phyloP scores from a whole-genome alignment of 1,140 invertebrate genomes.

The Leptestheria dahalacensis region DNA sequence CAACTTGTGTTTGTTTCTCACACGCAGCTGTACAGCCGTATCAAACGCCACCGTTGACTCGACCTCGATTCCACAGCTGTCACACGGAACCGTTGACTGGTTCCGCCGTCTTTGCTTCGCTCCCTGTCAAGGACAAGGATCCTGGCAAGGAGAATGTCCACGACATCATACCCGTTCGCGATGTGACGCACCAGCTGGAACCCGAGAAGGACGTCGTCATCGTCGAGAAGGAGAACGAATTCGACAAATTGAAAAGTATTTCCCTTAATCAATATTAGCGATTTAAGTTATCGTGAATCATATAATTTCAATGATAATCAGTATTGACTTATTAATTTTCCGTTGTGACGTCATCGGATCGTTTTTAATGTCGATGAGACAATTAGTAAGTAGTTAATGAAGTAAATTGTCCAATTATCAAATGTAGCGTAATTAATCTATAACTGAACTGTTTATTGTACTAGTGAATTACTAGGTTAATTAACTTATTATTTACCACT shows the following conservation, averaged over 20 bases:
- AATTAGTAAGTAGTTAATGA: too few relatives aligned
- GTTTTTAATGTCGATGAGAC: too few relatives aligned
- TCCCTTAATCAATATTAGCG: too few relatives aligned
- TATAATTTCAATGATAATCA: too few relatives aligned
- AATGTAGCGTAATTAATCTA: too few relatives aligned
- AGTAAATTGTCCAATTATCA: too few relatives aligned
- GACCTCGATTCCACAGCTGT: slow-evolving; percentile 36
- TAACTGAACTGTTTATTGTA: too few relatives aligned
- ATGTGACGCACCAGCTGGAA: slow-evolving; percentile 13
- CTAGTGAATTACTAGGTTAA: too few relatives aligned
- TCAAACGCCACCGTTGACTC: slow-evolving; percentile 31
- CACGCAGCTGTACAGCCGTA: slow-evolving; percentile 14
- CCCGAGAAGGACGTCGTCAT: slow-evolving; percentile 3
- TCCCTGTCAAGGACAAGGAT: slow-evolving; percentile 16
- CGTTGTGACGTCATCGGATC: too few relatives aligned
- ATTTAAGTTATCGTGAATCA: too few relatives aligned
- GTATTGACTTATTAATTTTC: too few relatives aligned
- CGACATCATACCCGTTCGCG: slow-evolving; percentile 25
- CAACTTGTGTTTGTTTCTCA: neutral
- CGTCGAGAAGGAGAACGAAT: slow-evolving; percentile 1
- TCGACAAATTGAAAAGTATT: slow-evolving; percentile 6
- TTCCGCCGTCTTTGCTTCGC: neutral
- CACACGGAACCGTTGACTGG: slow-evolving; percentile 27
- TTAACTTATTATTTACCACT: too few relatives aligned
- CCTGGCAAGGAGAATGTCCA: slow-evolving; percentile 19